phyloP scores from a whole-genome alignment of 2,888 invertebrate genomes.

The Drosophila eohydei region DNA sequence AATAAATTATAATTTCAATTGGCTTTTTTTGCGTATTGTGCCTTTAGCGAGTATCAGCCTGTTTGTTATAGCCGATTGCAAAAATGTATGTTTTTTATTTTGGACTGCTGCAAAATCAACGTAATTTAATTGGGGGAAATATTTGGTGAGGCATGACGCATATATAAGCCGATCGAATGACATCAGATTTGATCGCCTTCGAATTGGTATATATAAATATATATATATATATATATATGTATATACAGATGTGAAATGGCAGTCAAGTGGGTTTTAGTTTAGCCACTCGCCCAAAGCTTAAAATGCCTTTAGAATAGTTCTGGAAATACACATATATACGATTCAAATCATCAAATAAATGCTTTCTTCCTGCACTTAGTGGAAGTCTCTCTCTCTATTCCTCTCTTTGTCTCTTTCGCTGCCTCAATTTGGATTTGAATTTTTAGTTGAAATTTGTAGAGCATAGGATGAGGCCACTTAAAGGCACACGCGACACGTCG shows the following conservation, averaged over 20 bases:
- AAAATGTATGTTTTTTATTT: background rate
- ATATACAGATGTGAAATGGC: background rate
- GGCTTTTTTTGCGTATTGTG: background rate
- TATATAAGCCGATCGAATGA: conserved; percentile 58
- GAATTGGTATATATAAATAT: conserved; percentile 11
- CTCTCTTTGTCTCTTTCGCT: conserved; percentile 12
- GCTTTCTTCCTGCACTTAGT: conserved; percentile 77
- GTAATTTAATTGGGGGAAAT: conserved; percentile 19
- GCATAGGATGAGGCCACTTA: conserved; percentile 72
- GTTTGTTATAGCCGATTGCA: background rate
- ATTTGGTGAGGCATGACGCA: conserved; percentile 39
- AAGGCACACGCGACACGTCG: conserved; percentile 74
- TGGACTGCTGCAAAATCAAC: conserved; percentile 5
- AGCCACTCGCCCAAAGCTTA: conserved; percentile 26
- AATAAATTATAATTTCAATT: too few relatives aligned
- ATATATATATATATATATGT: conserved; percentile 20
- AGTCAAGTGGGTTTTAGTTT: conserved; percentile 58
- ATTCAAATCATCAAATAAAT: conserved; percentile 62
- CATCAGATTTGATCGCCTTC: conserved; percentile 56
- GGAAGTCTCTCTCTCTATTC: conserved; percentile 26
- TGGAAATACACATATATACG: conserved; percentile 14
- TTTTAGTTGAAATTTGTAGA: conserved; percentile 22
- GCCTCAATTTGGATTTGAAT: conserved; percentile 37
- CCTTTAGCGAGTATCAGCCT: background rate
- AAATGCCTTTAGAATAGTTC: conserved; percentile 22